phyloP scores from a whole-genome alignment of 2,888 invertebrate species.

The Syritta pipiens region DNA sequence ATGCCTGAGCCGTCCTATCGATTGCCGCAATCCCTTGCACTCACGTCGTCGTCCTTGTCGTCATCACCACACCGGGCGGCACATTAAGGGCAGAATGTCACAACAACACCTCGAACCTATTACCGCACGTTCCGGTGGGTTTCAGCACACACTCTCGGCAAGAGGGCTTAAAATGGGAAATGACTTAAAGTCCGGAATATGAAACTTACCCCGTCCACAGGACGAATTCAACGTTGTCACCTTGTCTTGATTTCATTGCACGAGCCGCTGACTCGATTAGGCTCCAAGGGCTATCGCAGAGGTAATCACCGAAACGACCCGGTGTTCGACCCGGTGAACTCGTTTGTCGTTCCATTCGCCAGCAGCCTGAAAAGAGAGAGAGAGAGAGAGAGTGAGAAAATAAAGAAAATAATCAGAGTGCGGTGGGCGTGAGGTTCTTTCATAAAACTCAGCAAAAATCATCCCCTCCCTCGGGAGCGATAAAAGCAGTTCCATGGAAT shows the following conservation, averaged over 20 bases:
- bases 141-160: neutral
- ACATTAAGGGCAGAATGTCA: slow-evolving; percentile 46
- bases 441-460: slow-evolving; percentile 53
- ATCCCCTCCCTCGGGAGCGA: slow-evolving; percentile 9
- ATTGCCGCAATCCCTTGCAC: slow-evolving; percentile 27
- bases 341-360: slow-evolving; percentile 82
- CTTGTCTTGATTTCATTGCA: slow-evolving; percentile 91
- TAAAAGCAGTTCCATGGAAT: slow-evolving; percentile 42
- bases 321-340: slow-evolving; percentile 82
- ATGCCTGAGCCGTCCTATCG: slow-evolving; percentile 10
- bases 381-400: slow-evolving; percentile 6
- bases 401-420: neutral
- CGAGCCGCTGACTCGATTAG: slow-evolving; percentile 92
- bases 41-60: neutral
- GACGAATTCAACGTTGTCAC: slow-evolving; percentile 94
- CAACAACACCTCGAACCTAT: neutral
- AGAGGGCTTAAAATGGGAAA: slow-evolving; percentile 23
- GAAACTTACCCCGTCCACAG: slow-evolving; percentile 93
- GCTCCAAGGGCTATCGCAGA: slow-evolving; percentile 93
- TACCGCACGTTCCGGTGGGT: neutral
- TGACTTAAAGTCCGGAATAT: slow-evolving; percentile 27
- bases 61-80: too few relatives aligned
- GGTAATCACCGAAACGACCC: slow-evolving; percentile 88
- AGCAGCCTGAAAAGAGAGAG: slow-evolving; percentile 81
- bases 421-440: slow-evolving; percentile 12